Percentiles rank a stretch among this genome's conserved stretches.
Evolutionary conservation across 2,888 invertebrate genomes (phyloP).

Genomic region (Ethmia dodecea): DNA sequence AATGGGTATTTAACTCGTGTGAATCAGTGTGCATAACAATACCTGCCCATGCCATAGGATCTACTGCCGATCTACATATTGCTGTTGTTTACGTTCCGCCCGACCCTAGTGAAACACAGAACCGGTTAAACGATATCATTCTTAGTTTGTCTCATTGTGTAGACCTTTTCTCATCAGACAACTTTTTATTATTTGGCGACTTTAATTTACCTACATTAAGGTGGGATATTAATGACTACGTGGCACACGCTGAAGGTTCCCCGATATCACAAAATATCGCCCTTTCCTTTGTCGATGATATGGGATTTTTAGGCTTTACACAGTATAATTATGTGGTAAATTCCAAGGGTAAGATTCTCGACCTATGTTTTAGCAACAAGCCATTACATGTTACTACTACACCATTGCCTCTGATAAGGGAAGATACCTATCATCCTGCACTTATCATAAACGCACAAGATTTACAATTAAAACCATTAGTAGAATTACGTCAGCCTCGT

Average conservation of each 20-base stretch:
- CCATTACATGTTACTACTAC: background rate
- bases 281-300: background rate
- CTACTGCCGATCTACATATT: too few species aligned
- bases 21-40: too few species aligned
- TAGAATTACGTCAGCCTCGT: background rate
- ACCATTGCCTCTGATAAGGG: background rate
- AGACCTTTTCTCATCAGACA: background rate
- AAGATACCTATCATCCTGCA: background rate
- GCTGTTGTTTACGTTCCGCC: too few species aligned
- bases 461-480: background rate
- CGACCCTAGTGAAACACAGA: background rate
- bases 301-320: background rate
- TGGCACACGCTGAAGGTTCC: background rate
- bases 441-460: background rate
- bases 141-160: background rate
- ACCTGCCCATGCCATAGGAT: too few species aligned
- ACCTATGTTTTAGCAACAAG: background rate
- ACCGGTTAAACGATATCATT: background rate
- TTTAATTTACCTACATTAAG: background rate
- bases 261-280: background rate
- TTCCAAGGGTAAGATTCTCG: background rate
- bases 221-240: background rate
- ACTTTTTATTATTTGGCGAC: too few species aligned
- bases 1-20: too few species aligned
- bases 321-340: background rate